These are phyloP conservation scores for Clivina fossor DNA, from an alignment of 2,888 invertebrate genomes.

Conservation along the genomic window DNA sequence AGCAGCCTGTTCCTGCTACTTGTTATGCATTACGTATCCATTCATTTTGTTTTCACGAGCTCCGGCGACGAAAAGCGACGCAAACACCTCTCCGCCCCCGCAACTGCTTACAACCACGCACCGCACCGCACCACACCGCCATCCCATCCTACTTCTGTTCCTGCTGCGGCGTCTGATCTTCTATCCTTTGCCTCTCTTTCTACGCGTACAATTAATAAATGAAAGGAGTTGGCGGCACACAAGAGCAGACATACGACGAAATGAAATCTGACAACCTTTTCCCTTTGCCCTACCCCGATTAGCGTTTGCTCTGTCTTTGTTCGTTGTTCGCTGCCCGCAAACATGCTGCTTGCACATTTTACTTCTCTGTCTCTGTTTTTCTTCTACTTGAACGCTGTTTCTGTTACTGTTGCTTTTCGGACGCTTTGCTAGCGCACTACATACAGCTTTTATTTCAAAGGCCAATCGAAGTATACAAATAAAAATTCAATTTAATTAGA, in stretches of 20 bases:
- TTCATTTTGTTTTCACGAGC: conserved; percentile 34
- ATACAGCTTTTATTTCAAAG: too few relatives aligned
- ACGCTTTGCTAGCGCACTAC: too few relatives aligned
- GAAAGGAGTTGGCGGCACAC: conserved; percentile 5
- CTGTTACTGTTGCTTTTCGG: too few relatives aligned
- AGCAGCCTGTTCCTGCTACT: conserved; percentile 30
- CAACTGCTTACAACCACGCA: conserved; percentile 13
- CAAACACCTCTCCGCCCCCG: background rate
- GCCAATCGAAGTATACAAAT: too few relatives aligned
- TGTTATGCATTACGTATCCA: conserved; percentile 34
- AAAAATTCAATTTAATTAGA: too few relatives aligned
- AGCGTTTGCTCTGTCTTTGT: background rate
- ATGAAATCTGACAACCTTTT: conserved; percentile 13
- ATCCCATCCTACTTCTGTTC: background rate
- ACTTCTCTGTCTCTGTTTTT: too few relatives aligned
- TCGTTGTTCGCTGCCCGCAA: too few relatives aligned
- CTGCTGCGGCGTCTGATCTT: background rate
- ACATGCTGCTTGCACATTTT: too few relatives aligned
- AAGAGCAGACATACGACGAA: conserved; percentile 6
- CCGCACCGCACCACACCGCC: conserved; percentile 1
- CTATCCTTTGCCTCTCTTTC: background rate
- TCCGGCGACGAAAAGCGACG: conserved; percentile 4
- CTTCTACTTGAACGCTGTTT: too few relatives aligned
- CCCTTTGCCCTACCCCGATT: background rate
- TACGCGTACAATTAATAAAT: conserved; percentile 26